Percentiles rank a stretch among this genome's conserved stretches.
phyloP scores from a whole-genome alignment of 2,888 invertebrate species.

The Synergus umbraculus region DNA sequence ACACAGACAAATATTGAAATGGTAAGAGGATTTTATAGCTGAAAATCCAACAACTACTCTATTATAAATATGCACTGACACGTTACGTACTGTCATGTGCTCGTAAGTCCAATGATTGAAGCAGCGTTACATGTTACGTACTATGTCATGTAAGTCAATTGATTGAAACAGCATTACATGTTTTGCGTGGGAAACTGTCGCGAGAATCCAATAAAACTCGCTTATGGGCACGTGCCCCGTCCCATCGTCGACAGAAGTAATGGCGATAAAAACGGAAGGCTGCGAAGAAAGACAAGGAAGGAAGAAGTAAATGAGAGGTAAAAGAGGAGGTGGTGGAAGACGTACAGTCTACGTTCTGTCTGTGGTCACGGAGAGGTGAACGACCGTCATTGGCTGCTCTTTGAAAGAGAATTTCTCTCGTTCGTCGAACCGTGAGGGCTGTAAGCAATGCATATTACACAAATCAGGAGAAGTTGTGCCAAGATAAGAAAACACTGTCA shows the following conservation, averaged over 20 bases:
- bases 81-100: conserved; percentile 23
- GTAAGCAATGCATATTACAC: not conserved
- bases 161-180: not conserved
- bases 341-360: conserved; percentile 69
- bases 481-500: not conserved
- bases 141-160: not conserved
- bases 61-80: conserved; percentile 17
- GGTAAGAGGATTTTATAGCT: too few species aligned
- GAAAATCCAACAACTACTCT: too few species aligned
- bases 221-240: conserved; percentile 46
- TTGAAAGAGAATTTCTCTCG: conserved; percentile 55
- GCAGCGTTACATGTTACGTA: conserved; percentile 20
- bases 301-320: conserved; percentile 44
- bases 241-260: conserved; percentile 27
- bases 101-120: not conserved
- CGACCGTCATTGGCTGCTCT: conserved; percentile 61
- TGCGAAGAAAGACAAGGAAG: conserved; percentile 34
- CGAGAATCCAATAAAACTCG: conserved; percentile 41
- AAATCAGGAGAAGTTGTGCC: not conserved
- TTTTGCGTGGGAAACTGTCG: conserved; percentile 32
- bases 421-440: conserved; percentile 54
- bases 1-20: too few species aligned
- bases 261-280: conserved; percentile 48
- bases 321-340: conserved; percentile 57
- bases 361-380: conserved; percentile 68